phyloP scores from a whole-genome alignment of 2,113 vertebrate species.

The Bubo blakistoni region DNA sequence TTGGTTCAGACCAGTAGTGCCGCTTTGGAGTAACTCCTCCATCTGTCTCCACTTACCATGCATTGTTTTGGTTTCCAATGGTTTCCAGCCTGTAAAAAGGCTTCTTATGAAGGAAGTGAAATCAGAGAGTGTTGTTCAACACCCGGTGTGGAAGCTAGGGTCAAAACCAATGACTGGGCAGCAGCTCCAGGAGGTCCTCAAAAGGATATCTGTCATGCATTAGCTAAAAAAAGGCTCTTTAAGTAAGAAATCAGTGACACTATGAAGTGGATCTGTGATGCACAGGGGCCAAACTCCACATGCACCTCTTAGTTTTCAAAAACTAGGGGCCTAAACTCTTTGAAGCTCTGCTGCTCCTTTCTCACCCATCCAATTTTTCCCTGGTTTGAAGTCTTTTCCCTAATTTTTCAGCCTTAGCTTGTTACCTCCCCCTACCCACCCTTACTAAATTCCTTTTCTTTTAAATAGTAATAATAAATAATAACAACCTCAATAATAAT shows the following conservation, averaged over 20 bases:
- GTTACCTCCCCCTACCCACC: background rate
- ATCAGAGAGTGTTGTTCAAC: background rate
- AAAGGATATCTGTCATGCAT: background rate
- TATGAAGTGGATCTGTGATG: background rate
- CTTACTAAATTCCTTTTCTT: background rate
- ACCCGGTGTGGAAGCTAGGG: background rate
- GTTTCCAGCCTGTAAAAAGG: background rate
- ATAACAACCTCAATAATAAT: background rate
- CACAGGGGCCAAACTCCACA: rapidly evolving
- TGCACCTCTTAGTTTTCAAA: background rate
- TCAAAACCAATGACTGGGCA: background rate
- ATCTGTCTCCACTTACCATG: background rate
- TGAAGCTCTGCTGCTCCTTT: background rate
- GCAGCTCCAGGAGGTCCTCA: background rate
- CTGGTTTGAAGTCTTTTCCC: background rate
- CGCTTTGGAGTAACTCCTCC: background rate
- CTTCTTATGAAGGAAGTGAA: background rate
- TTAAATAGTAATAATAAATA: background rate
- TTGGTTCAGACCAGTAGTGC: background rate
- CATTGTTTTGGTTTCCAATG: background rate
- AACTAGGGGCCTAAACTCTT: background rate
- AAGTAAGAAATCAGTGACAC: background rate
- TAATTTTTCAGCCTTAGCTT: background rate
- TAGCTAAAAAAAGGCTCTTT: background rate
- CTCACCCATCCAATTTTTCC: background rate